Percentiles rank a stretch among this genome's conserved stretches.
These are phyloP conservation scores for Sinodicranocentrus sp. DNA, from an alignment of 2,888 invertebrate genomes.

Conservation along the genomic window DNA sequence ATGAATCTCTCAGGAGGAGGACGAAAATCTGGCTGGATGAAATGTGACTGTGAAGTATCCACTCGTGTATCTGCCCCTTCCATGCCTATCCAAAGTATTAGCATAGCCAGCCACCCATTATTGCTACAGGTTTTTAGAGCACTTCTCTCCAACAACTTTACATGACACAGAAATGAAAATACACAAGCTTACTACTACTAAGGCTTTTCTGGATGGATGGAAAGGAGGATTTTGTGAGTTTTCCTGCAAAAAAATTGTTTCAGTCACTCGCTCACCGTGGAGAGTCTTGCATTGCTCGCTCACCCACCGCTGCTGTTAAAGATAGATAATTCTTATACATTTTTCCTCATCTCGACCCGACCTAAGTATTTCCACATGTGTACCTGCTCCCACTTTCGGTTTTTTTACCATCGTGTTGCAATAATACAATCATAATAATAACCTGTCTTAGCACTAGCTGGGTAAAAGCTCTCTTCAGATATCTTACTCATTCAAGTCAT, in stretches of 20 bases:
- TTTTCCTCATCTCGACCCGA: too few relatives aligned
- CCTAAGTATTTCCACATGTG: not conserved
- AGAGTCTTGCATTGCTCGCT: slow-evolving; percentile 59
- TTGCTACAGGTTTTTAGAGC: slow-evolving; percentile 49
- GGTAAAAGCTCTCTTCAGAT: not conserved
- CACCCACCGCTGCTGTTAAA: slow-evolving; percentile 33
- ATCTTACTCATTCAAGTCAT: slow-evolving; percentile 28
- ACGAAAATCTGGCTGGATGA: slow-evolving; percentile 61
- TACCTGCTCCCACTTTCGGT: not conserved
- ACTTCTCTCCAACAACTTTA: slow-evolving; percentile 39
- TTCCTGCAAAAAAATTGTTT: slow-evolving; percentile 48
- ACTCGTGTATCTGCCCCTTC: slow-evolving; percentile 38
- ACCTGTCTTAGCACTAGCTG: not conserved
- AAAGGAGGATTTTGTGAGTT: slow-evolving; percentile 54
- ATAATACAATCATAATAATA: slow-evolving; percentile 7
- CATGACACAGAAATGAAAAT: slow-evolving; percentile 41
- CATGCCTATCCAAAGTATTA: slow-evolving; percentile 33
- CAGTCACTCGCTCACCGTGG: slow-evolving; percentile 56
- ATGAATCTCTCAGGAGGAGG: slow-evolving; percentile 31
- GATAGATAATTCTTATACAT: too few relatives aligned
- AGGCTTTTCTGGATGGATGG: slow-evolving; percentile 30
- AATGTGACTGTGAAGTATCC: slow-evolving; percentile 57
- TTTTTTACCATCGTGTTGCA: not conserved
- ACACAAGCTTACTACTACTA: not conserved
- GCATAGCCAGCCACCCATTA: slow-evolving; percentile 34